Percentiles rank a stretch among this genome's conserved stretches.
phyloP scores from a whole-genome alignment of 2,888 invertebrate species.

The Lithophane leautieri region DNA sequence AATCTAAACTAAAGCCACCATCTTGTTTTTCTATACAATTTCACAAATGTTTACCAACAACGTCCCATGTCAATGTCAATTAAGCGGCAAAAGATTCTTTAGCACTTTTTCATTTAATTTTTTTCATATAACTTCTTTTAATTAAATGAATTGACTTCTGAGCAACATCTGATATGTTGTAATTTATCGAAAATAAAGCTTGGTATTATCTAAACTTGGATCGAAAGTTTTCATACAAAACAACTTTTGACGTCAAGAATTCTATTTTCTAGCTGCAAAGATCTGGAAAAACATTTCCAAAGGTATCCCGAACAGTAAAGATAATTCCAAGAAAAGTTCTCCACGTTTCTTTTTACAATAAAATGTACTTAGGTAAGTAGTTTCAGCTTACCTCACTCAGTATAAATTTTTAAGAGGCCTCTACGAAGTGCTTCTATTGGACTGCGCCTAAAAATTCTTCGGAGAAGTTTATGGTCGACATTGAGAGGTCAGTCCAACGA shows the following conservation, averaged over 20 bases:
- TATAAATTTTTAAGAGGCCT: constrained; percentile 41
- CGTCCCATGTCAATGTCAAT: neutral
- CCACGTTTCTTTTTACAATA: constrained; percentile 34
- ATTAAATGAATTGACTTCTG: neutral
- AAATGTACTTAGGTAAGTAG: constrained; percentile 26
- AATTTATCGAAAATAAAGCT: neutral
- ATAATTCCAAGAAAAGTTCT: constrained; percentile 34
- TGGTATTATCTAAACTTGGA: constrained; percentile 9
- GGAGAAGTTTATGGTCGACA: constrained; percentile 32
- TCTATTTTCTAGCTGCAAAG: constrained; percentile 18
- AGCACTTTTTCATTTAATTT: neutral
- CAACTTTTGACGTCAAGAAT: neutral
- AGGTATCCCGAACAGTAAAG: constrained; percentile 13
- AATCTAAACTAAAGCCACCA: neutral
- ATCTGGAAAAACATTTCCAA: constrained; percentile 18
- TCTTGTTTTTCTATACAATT: neutral
- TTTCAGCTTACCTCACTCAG: constrained; percentile 23
- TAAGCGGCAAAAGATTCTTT: neutral
- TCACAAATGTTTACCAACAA: neutral
- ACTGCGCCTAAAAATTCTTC: constrained; percentile 43
- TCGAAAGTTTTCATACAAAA: constrained; percentile 36
- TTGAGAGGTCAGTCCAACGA: constrained; percentile 55
- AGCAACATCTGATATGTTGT: neutral
- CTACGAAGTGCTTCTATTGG: constrained; percentile 36
- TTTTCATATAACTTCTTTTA: neutral